phyloP scores from a whole-genome alignment of 2,888 invertebrate species.

The Drosophila pseudotalamancana region DNA sequence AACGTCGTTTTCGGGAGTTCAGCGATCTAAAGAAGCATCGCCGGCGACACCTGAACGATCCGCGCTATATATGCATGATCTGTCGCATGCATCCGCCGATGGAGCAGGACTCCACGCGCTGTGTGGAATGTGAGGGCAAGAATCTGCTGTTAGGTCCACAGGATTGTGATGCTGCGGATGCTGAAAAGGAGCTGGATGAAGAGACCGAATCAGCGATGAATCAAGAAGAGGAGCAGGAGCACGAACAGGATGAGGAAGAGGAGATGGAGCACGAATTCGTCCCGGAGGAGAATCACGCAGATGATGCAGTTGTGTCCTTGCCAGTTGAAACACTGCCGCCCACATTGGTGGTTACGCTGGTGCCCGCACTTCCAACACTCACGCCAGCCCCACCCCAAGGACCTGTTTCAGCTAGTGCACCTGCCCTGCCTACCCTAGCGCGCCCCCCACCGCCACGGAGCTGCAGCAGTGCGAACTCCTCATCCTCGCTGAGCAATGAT shows the following conservation, averaged over 20 bases:
- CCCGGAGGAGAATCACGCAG: not conserved
- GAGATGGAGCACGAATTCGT: conserved; percentile 17
- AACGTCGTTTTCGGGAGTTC: conserved; percentile 83
- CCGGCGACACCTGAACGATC: conserved; percentile 78
- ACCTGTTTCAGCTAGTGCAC: not conserved
- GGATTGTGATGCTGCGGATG: conserved; percentile 18
- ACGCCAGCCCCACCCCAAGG: conserved; percentile 11
- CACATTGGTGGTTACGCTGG: conserved; percentile 49
- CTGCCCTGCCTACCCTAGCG: conserved; percentile 10
- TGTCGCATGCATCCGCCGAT: conserved; percentile 77
- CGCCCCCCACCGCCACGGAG: conserved; percentile 44
- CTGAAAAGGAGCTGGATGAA: conserved; percentile 1
- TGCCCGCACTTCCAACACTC: conserved; percentile 18
- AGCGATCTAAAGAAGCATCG: conserved; percentile 84
- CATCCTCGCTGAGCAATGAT: conserved; percentile 69
- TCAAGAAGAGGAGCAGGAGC: conserved; percentile 9
- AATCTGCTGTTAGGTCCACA: conserved; percentile 54
- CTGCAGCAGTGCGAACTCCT: conserved; percentile 68
- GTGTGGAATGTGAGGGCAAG: conserved; percentile 79
- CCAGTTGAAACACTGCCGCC: conserved; percentile 14
- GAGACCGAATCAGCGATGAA: conserved; percentile 4
- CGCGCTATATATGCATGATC: conserved; percentile 82
- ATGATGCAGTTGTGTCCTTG: not conserved
- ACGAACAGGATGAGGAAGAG: conserved; percentile 12
- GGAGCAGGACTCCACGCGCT: conserved; percentile 82